phyloP scores from a whole-genome alignment of 2,888 invertebrate species.

The Spodoptera exigua region DNA sequence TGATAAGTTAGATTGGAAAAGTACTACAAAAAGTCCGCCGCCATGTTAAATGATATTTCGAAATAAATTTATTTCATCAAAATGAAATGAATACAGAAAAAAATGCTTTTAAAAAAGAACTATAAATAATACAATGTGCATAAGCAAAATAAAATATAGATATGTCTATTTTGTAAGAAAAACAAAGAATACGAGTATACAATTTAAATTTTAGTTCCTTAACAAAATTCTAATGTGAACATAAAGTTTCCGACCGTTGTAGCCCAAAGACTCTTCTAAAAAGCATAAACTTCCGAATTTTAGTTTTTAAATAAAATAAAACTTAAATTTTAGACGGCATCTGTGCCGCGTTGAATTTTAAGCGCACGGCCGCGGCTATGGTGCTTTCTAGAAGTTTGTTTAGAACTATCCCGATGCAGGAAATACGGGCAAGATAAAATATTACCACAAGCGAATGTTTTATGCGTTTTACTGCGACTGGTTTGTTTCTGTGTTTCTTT shows the following conservation, averaged over 20 bases:
- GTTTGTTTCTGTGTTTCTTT: conserved; percentile 46
- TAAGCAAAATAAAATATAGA: too few relatives aligned
- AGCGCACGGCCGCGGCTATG: conserved; percentile 61
- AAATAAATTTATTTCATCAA: conserved; percentile 19
- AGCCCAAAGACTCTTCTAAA: conserved; percentile 50
- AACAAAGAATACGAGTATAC: too few relatives aligned
- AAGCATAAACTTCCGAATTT: conserved; percentile 65
- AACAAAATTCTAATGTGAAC: conserved; percentile 12
- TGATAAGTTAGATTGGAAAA: conserved; percentile 52
- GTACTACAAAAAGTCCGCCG: conserved; percentile 25
- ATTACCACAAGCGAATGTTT: conserved; percentile 62
- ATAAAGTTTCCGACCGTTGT: conserved; percentile 20
- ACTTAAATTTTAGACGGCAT: conserved; percentile 71
- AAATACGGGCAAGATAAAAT: conserved; percentile 75
- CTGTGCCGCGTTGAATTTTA: conserved; percentile 75
- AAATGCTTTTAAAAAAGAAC: neutral
- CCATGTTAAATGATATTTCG: conserved; percentile 20
- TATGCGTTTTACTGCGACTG: conserved; percentile 47
- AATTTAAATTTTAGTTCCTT: neutral
- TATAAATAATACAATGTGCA: neutral
- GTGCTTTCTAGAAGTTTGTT: conserved; percentile 75
- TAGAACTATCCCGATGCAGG: conserved; percentile 74
- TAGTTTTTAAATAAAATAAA: conserved; percentile 66
- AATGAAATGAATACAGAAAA: neutral
- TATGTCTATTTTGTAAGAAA: too few relatives aligned